These are phyloP conservation scores for Yponomeuta malinellus DNA, from an alignment of 2,888 invertebrate genomes.

Conservation along the genomic window DNA sequence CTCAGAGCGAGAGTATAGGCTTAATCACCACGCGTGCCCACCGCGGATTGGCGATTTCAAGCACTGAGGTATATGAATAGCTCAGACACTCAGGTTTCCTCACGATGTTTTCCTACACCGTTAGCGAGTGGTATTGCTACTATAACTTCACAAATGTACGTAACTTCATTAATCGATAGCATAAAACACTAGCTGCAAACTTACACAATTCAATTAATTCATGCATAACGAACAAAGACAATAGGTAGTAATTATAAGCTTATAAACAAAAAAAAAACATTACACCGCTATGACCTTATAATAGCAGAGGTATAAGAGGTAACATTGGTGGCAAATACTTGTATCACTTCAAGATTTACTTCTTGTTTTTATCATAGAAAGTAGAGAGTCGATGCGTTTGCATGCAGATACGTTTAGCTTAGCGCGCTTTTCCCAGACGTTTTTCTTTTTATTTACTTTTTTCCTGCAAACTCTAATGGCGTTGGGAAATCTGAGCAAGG, in stretches of 20 bases:
- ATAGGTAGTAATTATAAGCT: constrained; percentile 18
- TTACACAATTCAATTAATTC: not conserved
- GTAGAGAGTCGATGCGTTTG: constrained; percentile 22
- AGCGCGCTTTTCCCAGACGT: constrained; percentile 35
- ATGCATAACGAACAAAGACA: constrained; percentile 1
- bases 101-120: no score
- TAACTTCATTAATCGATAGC: not conserved
- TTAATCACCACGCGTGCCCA: no score
- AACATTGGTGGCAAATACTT: not conserved
- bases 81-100: no score
- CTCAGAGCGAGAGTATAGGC: no score
- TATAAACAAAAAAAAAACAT: not conserved
- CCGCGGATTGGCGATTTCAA: no score
- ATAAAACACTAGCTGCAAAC: not conserved
- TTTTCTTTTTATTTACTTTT: constrained; percentile 19
- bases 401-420: constrained; percentile 19
- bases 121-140: no score
- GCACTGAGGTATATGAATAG: no score
- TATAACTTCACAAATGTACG: no score
- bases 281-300: not conserved
- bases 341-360: not conserved
- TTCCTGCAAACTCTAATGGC: constrained; percentile 23
- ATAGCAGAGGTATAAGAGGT: not conserved
- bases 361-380: constrained; percentile 31
- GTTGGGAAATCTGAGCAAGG: constrained; percentile 19